Evolutionary conservation across 1,140 invertebrate species (phyloP), one percentile per base, ranked within the genome.

Genomic region (Panagrolaimus sp.): DNA sequence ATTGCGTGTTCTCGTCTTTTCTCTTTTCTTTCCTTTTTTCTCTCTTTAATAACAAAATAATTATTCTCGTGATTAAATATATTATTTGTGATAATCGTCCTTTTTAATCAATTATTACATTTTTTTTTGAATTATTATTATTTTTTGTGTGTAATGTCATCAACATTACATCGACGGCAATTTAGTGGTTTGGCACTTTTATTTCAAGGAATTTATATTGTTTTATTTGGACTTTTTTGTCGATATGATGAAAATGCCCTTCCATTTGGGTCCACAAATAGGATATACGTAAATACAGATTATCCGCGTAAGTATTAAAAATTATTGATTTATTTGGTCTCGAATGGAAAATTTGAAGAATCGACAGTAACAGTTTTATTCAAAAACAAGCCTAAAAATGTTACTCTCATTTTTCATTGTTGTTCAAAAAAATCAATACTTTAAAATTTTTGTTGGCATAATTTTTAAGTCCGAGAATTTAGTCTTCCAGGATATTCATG

Each of bases 401-500:
- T 38, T 38, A 38, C 7, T 4, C 32, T 7, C 32, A n/a, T n/a
- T n/a, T n/a, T n/a, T n/a, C n/a, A n/a, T n/a, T n/a, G n/a, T n/a
- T n/a, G n/a, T n/a, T n/a, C n/a, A n/a, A n/a, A n/a, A n/a, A n/a
- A n/a, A n/a, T n/a, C n/a, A n/a, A n/a, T n/a, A n/a, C n/a, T n/a
- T 38, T 38, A 38, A 2, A 38, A 38, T 38, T 38, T 38, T 38
- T 7, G 32, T 38, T 38, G 2, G 2, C 2, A 38, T 38, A 38
- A 38, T 38, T 38, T 38, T 4, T 38, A 38, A 38, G 7, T 38
- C 32, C 7, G 7, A 38, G 32, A 4, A 38, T 38, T 38, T 38
- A 78, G 76, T 81, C 62, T 83, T 83, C 73, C 79, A 81, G 72
- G 79, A 81, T 67, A 79, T 81, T 62, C 79, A 81, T 69, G 81